A percentile compares a stretch with the other conserved stretches of the same genome.
Conservation (phyloP, 2,888 invertebrate genomes). For the Caenorhabditis becei region DNA sequence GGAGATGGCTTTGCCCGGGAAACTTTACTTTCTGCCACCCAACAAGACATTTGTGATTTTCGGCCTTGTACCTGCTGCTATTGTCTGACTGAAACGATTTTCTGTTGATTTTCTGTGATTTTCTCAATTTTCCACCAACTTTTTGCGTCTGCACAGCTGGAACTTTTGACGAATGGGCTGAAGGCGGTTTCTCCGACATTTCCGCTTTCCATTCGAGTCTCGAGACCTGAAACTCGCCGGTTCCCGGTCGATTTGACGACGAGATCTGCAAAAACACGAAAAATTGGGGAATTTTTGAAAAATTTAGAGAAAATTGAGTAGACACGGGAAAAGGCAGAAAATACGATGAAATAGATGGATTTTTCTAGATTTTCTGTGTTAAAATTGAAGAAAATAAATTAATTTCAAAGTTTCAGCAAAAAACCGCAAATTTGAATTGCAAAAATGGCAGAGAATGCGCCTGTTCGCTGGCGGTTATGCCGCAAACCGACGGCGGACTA, state of each 20-base stretch:
- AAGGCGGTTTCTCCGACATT: slow-evolving; percentile 26
- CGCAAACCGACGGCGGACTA: slow-evolving; percentile 20
- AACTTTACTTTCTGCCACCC: slow-evolving; percentile 31
- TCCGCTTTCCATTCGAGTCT: slow-evolving; percentile 21
- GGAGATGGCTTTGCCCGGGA: neutral
- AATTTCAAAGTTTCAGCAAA: neutral
- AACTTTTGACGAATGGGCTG: neutral
- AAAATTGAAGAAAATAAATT: neutral
- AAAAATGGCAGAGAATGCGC: slow-evolving; percentile 32
- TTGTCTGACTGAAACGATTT: neutral
- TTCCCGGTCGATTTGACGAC: slow-evolving; percentile 3
- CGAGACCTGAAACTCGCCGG: slow-evolving; percentile 21
- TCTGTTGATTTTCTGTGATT: neutral
- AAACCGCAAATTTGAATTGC: slow-evolving; percentile 2
- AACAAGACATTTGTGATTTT: slow-evolving; percentile 38
- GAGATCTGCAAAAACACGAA: neutral
- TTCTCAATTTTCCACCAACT: slow-evolving; percentile 6
- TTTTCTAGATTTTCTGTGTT: neutral
- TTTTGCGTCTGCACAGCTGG: neutral
- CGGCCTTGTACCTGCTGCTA: slow-evolving; percentile 2
- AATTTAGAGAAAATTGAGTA: neutral
- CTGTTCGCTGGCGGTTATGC: slow-evolving; percentile 3
- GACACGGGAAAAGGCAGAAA: neutral
- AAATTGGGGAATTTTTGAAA: neutral
- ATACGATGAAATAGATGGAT: neutral